Conservation (phyloP, 2,113 vertebrate species). For the Zeus faber region DNA sequence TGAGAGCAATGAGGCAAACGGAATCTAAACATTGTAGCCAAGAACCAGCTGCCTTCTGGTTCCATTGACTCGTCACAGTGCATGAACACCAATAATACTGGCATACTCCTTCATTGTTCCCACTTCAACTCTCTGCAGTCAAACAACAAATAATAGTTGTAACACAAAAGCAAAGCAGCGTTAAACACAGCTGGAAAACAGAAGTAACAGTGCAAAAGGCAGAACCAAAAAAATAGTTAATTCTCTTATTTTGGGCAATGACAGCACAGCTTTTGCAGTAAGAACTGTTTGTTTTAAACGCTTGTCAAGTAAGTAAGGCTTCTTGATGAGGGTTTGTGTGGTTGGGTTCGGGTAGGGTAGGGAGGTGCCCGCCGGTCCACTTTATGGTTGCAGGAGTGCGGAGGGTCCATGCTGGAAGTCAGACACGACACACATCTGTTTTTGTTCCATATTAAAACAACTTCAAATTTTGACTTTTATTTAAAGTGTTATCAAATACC, state of each 20-base stretch:
- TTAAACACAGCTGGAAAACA: conserved; percentile 20
- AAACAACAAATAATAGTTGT: too few species aligned
- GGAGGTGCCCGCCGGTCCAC: conserved; percentile 16
- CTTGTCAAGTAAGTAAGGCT: conserved; percentile 35
- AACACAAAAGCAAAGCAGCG: conserved; percentile 24
- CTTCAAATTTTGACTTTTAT: too few species aligned
- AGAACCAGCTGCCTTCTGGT: conserved; percentile 14
- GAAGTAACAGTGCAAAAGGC: conserved; percentile 15
- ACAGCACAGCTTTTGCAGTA: conserved; percentile 33
- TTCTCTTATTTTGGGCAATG: conserved; percentile 2
- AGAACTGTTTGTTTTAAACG: conserved; percentile 29
- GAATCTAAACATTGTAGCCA: conserved; percentile 8
- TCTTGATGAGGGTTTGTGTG: conserved; percentile 28
- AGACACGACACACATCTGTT: too few species aligned
- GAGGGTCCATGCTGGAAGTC: conserved; percentile 32
- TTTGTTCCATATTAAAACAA: too few species aligned
- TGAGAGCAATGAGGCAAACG: not conserved
- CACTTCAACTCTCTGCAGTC: conserved; percentile 8
- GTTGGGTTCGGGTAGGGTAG: conserved; percentile 22
- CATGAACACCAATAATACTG: conserved; percentile 31
- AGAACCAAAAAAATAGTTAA: conserved; percentile 4
- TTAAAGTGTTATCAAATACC: too few species aligned
- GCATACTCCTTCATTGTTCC: conserved; percentile 24
- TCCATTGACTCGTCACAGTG: conserved; percentile 40
- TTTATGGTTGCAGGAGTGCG: conserved; percentile 30